Conservation (phyloP, 1,140 invertebrate genomes). For the Hirudo medicinalis region DNA sequence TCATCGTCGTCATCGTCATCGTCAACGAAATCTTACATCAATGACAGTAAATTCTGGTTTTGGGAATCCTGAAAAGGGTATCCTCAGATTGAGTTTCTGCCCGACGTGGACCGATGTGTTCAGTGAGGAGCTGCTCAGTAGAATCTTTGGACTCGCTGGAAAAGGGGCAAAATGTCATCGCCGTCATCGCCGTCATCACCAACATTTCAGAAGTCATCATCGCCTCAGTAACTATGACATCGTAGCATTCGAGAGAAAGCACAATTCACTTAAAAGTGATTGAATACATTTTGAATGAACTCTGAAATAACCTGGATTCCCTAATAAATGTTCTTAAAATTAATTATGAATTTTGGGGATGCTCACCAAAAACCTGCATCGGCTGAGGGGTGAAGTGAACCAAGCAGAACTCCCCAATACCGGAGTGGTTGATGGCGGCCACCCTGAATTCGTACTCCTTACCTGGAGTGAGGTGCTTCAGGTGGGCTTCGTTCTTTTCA, state of each 20-base stretch:
- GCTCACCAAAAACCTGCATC: too few relatives aligned
- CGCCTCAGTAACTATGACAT: not conserved
- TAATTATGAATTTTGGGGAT: too few relatives aligned
- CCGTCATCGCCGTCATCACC: not conserved
- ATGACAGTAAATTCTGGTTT: not conserved
- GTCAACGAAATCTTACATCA: not conserved
- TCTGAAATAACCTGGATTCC: too few relatives aligned
- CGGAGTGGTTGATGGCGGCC: conserved; percentile 84
- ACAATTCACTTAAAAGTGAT: too few relatives aligned
- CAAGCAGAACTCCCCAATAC: conserved; percentile 73
- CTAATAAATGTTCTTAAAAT: too few relatives aligned
- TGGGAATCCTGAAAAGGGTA: conserved; percentile 2
- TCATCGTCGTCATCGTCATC: too few relatives aligned
- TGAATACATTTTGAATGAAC: too few relatives aligned
- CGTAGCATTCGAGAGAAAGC: not conserved
- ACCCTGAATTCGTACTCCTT: conserved; percentile 94
- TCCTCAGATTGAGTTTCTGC: not conserved
- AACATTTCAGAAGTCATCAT: not conserved
- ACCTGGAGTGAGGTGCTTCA: conserved; percentile 72
- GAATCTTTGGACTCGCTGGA: not conserved
- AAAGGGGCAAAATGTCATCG: not conserved
- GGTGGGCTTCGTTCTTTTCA: conserved; percentile 35
- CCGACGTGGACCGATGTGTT: not conserved
- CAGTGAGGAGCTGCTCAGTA: not conserved
- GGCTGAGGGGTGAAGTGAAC: not conserved